These are phyloP conservation scores for Sciurus vulgaris DNA, from an alignment of 2,797 vertebrate species.

Conservation along the genomic window DNA sequence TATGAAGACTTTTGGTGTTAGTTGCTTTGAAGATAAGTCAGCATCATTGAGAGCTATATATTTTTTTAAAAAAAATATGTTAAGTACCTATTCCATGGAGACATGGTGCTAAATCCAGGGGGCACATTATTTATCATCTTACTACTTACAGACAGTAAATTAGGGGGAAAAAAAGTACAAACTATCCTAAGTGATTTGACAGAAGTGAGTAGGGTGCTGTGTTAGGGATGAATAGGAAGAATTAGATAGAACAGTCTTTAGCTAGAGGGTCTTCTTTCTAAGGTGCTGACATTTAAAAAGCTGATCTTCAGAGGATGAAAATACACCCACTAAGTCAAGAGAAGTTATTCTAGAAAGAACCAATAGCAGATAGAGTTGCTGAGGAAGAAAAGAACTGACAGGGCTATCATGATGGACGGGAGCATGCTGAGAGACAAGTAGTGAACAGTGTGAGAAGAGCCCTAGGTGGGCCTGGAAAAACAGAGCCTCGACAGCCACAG, in stretches of 20 bases:
- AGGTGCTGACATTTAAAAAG: background rate
- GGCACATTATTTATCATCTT: background rate
- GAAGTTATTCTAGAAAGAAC: background rate
- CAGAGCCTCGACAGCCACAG: background rate
- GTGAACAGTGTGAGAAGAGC: background rate
- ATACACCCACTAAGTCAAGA: background rate
- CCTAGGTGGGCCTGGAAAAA: background rate
- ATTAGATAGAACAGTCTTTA: background rate
- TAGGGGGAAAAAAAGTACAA: background rate
- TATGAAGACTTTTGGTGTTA: background rate
- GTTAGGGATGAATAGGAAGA: background rate
- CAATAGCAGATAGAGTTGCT: background rate
- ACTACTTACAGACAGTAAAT: background rate
- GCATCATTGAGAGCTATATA: background rate
- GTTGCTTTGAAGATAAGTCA: background rate
- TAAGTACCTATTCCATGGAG: background rate
- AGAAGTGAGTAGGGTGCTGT: background rate
- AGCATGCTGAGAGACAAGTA: background rate
- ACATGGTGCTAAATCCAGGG: background rate
- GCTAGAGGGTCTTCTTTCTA: background rate
- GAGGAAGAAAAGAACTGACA: background rate
- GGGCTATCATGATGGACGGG: rapidly evolving
- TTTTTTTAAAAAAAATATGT: background rate
- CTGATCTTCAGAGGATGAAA: background rate
- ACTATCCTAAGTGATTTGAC: background rate